A percentile compares a stretch with the other conserved stretches of the same genome.
These are phyloP conservation scores for Phthorimaea operculella DNA, from an alignment of 1,140 invertebrate genomes.

Conservation along the genomic window DNA sequence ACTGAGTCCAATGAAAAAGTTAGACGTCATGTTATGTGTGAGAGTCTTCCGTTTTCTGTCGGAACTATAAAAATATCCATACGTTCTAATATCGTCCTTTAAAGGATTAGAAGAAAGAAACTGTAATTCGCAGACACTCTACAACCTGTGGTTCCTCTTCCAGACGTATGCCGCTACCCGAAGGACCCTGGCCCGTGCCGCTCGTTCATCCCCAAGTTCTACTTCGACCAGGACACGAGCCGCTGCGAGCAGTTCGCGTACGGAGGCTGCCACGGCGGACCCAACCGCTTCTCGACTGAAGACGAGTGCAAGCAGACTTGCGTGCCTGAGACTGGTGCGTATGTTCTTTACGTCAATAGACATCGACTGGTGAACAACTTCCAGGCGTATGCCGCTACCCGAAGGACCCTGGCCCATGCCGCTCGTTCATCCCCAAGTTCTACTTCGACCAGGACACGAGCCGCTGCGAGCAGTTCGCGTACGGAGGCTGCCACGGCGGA, in stretches of 20 bases:
- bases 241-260: conserved; percentile 76
- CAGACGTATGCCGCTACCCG: conserved; percentile 62
- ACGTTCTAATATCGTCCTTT: too few relatives aligned
- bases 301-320: conserved; percentile 76
- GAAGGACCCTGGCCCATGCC: conserved; percentile 77
- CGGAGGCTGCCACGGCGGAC: conserved; percentile 84
- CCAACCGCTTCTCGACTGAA: conserved; percentile 78
- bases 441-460: conserved; percentile 73
- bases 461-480: conserved; percentile 74
- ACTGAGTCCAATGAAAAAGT: too few relatives aligned
- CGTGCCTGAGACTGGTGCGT: conserved; percentile 28
- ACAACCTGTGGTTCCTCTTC: not conserved
- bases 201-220: conserved; percentile 73
- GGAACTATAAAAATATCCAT: too few relatives aligned
- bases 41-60: too few relatives aligned
- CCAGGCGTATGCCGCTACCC: conserved; percentile 62
- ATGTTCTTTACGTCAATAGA: not conserved
- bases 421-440: conserved; percentile 71
- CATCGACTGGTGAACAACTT: not conserved
- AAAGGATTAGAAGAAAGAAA: too few relatives aligned
- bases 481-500: conserved; percentile 85
- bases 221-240: conserved; percentile 70
- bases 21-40: too few relatives aligned
- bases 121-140: too few relatives aligned
- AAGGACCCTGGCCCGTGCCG: conserved; percentile 77